Evolutionary conservation across 2,888 invertebrate species (phyloP).

Genomic region (Amphipyra tragopoginis): DNA sequence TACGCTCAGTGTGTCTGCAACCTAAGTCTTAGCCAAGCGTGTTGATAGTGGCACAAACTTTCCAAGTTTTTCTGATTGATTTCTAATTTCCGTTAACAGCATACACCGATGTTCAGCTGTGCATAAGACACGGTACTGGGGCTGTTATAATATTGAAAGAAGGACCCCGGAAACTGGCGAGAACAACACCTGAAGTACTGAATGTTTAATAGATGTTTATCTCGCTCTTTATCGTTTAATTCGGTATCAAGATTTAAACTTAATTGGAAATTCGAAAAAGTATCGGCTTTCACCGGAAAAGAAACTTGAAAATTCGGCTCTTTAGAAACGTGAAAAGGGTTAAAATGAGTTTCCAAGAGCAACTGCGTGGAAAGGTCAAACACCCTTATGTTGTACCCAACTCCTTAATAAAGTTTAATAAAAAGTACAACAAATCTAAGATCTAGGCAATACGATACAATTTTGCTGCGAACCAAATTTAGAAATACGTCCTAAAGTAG

Average conservation of each 20-base stretch:
- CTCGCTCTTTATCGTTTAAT: slow-evolving; percentile 16
- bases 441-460: not conserved
- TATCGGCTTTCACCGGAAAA: slow-evolving; percentile 20
- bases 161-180: not conserved
- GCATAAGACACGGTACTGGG: too few relatives aligned
- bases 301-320: slow-evolving; percentile 34
- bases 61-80: not conserved
- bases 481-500: slow-evolving; percentile 3
- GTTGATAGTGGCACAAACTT: not conserved
- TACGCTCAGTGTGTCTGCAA: too few relatives aligned
- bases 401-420: slow-evolving; percentile 15
- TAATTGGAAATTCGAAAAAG: slow-evolving; percentile 20
- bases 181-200: not conserved
- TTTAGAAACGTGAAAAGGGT: slow-evolving; percentile 26
- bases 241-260: slow-evolving; percentile 19
- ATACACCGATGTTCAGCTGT: too few relatives aligned
- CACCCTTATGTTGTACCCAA: slow-evolving; percentile 16
- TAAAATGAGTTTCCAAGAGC: slow-evolving; percentile 21
- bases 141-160: not conserved
- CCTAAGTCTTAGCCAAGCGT: too few relatives aligned
- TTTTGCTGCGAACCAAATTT: slow-evolving; percentile 8
- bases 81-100: too few relatives aligned
- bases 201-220: slow-evolving; percentile 14
- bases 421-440: slow-evolving; percentile 14
- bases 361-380: slow-evolving; percentile 33